Conservation (phyloP, 92 coral and sea anemone genomes). For the Blastomussa wellsi region DNA sequence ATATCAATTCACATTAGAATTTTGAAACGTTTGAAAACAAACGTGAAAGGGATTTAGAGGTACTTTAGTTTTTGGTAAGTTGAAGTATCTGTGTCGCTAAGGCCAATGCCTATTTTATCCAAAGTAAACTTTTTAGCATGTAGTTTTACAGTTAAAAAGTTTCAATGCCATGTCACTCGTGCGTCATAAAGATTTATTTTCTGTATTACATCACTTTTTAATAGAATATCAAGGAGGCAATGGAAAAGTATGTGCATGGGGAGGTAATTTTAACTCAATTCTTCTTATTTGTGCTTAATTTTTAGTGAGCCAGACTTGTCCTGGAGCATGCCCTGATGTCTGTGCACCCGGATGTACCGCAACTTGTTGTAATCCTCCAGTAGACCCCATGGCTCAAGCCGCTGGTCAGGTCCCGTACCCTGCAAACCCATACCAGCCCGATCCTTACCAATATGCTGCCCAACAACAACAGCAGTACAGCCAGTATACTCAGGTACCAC, state of each 20-base stretch:
- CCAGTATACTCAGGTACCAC: constrained; percentile 34
- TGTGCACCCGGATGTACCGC: constrained; percentile 84
- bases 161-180: not conserved
- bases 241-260: not conserved
- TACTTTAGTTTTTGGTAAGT: no score
- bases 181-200: not conserved
- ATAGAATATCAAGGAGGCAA: not conserved
- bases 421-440: constrained; percentile 26
- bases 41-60: no score
- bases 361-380: constrained; percentile 68
- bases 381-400: constrained; percentile 43
- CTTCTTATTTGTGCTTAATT: not conserved
- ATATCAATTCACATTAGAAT: no score
- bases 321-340: constrained; percentile 78
- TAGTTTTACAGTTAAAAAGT: no score
- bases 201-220: not conserved
- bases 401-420: constrained; percentile 31
- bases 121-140: no score
- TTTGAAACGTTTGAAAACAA: not conserved
- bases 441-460: constrained; percentile 39
- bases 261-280: not conserved
- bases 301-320: constrained; percentile 60
- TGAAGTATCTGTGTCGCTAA: no score
- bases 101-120: not conserved
- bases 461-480: constrained; percentile 53